phyloP scores from a whole-genome alignment of 2,797 vertebrate genomes.

The Leucoraja ocellata region DNA sequence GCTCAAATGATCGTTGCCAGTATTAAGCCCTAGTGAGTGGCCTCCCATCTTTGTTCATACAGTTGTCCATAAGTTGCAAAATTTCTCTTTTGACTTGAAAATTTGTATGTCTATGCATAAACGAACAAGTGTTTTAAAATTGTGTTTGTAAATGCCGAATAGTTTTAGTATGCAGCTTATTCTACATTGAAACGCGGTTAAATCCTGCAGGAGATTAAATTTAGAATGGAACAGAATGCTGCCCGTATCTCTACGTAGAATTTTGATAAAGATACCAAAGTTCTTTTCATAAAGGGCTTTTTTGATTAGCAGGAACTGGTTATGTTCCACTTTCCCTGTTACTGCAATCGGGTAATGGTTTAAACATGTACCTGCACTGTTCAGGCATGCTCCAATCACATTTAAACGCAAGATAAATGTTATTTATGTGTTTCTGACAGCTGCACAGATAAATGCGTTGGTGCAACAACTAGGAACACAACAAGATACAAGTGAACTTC shows the following conservation, averaged over 20 bases:
- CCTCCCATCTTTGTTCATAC: no score
- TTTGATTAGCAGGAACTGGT: not conserved
- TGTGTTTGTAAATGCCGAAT: not conserved
- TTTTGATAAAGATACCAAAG: no score
- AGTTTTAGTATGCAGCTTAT: not conserved
- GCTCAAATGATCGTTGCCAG: no score
- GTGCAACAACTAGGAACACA: constrained; percentile 85
- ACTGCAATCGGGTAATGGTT: not conserved
- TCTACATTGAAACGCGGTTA: not conserved
- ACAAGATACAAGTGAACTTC: constrained; percentile 81
- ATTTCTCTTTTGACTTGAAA: not conserved
- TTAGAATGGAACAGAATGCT: not conserved
- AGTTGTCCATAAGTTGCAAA: not conserved
- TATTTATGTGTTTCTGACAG: constrained; percentile 51
- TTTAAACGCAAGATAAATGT: not conserved
- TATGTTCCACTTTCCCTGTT: not conserved
- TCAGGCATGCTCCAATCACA: not conserved
- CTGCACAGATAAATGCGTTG: constrained; percentile 86
- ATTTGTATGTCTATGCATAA: not conserved
- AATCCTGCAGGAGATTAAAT: not conserved
- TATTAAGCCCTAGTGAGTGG: no score
- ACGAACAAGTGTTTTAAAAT: not conserved
- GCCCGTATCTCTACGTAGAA: not conserved
- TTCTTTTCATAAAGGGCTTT: no score
- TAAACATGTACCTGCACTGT: not conserved